Conservation (phyloP, 1,140 invertebrate species). For the Drosophila ananassae region DNA sequence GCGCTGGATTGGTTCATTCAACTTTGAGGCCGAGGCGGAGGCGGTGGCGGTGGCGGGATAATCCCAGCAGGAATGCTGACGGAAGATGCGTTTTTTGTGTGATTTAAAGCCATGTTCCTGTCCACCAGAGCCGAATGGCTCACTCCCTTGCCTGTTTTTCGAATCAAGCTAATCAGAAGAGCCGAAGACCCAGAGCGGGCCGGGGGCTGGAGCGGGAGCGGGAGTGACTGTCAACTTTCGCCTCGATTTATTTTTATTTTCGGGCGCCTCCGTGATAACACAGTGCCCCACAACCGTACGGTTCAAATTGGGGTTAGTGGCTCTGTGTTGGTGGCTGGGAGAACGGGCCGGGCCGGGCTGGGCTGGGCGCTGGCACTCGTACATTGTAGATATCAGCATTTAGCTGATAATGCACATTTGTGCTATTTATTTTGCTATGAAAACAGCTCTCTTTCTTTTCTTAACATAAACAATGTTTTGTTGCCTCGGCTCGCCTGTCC, state of each 20-base stretch:
- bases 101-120: conserved; percentile 34
- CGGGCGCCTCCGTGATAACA: conserved; percentile 60
- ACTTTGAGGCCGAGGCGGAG: conserved; percentile 16
- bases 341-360: conserved; percentile 5
- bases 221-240: conserved; percentile 62
- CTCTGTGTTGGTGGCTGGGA: conserved; percentile 30
- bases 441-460: conserved; percentile 46
- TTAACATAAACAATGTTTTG: conserved; percentile 56
- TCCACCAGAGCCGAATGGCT: neutral
- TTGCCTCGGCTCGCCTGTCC: conserved; percentile 10
- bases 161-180: conserved; percentile 36
- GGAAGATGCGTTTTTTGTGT: conserved; percentile 48
- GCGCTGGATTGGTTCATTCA: conserved; percentile 36
- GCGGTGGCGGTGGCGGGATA: too few relatives aligned
- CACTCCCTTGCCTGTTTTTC: neutral
- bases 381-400: conserved; percentile 43
- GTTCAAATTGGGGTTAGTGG: conserved; percentile 78
- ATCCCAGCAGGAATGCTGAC: neutral
- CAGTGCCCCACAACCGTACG: conserved; percentile 77
- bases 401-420: conserved; percentile 80
- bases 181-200: neutral
- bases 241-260: conserved; percentile 33
- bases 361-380: conserved; percentile 23
- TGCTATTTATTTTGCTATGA: conserved; percentile 77
- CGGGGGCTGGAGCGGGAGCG: neutral